Evolutionary conservation across 2,113 vertebrate genomes (phyloP), one percentile per base, ranked within the genome.

Genomic region (Cichladusa arquata): DNA sequence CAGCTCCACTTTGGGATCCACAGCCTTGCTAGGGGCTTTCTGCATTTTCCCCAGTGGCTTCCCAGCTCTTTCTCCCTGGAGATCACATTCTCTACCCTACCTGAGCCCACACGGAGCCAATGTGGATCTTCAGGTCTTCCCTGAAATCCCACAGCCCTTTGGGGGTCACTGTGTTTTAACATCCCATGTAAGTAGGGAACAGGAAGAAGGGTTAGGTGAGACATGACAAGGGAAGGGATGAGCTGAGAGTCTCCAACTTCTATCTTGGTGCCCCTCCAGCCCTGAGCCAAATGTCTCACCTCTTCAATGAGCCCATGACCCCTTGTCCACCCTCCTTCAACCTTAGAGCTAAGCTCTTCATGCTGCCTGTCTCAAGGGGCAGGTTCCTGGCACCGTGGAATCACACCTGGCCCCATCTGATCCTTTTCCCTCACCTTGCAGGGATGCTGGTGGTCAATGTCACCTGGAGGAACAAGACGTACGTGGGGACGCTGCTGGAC

Each of bases 361-460:
- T 69, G 10, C 38, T 67, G 16, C 45, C 36, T 56, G 0, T 60
- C 70, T 66, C 0, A 0, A 66, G 51, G 42, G 16, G 9, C 19
- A 42, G 31, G 22, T 78, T 38, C 12, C 5, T 19, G n/a, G 54
- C 31, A 22, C 65, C 0, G 0, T 16, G 54, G 36, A 40, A 5
- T 62, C 23, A 17, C 2, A 0, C n/a, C 19, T 48, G 67, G 29
- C 38, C 6, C 7, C 0, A 0, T 54, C 36, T 88, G 71, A 92
- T 40, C 45, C 25, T 87, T 24, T 96, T 36, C 57, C 50, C 61
- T 97, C 3, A 0, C 82, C 86, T 97, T 97, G 26, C 96, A 99
- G 99, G 99, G 53, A 99, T 99, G 99, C 97, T 99, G 97, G 99
- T 99, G 95, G 99, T 99, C 38, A 99, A 99, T 7, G 99, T 99